Evolutionary conservation across 1,140 invertebrate genomes (phyloP), one percentile per base, ranked within the genome.

Genomic region (Neotoxoptera formosana): DNA sequence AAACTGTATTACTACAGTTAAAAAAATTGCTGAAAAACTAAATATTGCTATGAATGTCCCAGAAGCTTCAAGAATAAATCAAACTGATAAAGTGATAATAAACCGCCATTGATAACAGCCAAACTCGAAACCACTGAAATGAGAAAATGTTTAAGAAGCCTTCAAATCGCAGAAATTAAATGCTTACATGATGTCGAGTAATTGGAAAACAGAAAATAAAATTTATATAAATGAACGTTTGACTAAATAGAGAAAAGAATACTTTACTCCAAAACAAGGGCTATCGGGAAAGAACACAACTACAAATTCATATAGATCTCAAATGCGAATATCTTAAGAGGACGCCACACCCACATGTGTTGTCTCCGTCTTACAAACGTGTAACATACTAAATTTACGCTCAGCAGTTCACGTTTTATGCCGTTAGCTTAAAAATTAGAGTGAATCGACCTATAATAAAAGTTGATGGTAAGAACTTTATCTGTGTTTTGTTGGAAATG

Each of bases 1-100:
- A 81, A 81, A 81, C 76, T 81, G 76, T 81, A 81, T 81, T 81
- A 81, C 0, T 81, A 81, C 30, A 81, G 76, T 81, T 81, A 81
- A 81, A 34, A 3, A 81, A 81, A 81, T 81, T 81, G 76, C 76
- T 34, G n/a, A 81, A 81, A 81, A 81, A 81, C 14, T 81, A 34
- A 81, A 81, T 34, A 34, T 81, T 81, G 36, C n/a, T 81, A 81
- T 81, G 36, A 81, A 1, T 81, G 76, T 81, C 0, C 36, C 76
- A 34, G 76, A 81, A 81, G 76, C 76, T 81, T 81, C 76, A 81
- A 81, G 76, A 81, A 11, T 36, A 81, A 81, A 81, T 6, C 11
- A 0, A 81, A 81, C 76, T 34, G 7, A 34, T 81, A 0, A 81
- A 81, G 34, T 34, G 7, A 34, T 81, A 81, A 81, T 6, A 81